Evolutionary conservation across 2,888 invertebrate species (phyloP).

Genomic region (Protonemura montana): DNA sequence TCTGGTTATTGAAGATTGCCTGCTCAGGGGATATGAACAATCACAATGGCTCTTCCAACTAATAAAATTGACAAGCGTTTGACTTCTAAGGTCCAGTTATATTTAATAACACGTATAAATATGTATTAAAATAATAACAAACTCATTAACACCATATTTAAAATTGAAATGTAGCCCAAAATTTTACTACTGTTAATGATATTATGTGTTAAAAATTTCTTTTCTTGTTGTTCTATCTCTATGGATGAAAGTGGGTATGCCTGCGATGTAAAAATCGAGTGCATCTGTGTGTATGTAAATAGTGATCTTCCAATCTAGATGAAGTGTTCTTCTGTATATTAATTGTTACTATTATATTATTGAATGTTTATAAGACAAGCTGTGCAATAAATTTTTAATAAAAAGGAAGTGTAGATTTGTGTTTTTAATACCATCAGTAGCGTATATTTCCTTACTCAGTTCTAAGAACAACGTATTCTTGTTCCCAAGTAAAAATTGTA

Average conservation of each 20-base stretch:
- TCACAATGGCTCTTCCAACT: constrained; percentile 39
- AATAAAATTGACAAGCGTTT: not conserved
- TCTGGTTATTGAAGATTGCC: constrained; percentile 14
- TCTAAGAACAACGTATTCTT: too few species aligned
- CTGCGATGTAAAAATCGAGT: not conserved
- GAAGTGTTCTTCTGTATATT: constrained; percentile 31
- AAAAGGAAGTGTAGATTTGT: not conserved
- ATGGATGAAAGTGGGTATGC: constrained; percentile 32
- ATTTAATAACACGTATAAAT: constrained; percentile 8
- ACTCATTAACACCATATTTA: constrained; percentile 23
- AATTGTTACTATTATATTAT: constrained; percentile 45
- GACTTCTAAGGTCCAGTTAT: constrained; percentile 33
- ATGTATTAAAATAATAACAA: not conserved
- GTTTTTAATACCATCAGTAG: too few species aligned
- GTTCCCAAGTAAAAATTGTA: too few species aligned
- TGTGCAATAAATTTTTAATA: constrained; percentile 42
- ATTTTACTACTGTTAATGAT: not conserved
- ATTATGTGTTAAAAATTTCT: constrained; percentile 27
- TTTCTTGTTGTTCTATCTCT: constrained; percentile 37
- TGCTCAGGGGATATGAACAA: constrained; percentile 37
- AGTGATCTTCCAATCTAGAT: constrained; percentile 37
- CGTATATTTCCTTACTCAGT: too few species aligned
- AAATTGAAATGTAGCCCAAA: constrained; percentile 25
- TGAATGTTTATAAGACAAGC: constrained; percentile 45
- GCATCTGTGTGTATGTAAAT: constrained; percentile 32